Evolutionary conservation across 2,888 invertebrate species (phyloP).

Genomic region (Cephus pygmeus): DNA sequence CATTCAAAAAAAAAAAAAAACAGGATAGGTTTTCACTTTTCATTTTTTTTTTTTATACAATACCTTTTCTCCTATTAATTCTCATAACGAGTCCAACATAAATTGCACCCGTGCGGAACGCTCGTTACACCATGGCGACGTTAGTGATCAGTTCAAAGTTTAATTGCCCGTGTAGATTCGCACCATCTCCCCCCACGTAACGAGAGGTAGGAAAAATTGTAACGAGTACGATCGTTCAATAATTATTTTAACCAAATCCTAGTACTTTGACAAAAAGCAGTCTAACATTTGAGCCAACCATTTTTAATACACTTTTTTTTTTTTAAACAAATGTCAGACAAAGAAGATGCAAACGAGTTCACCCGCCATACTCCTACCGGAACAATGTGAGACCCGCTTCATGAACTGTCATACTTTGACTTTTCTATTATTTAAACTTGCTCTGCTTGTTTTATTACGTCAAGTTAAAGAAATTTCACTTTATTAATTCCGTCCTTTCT

Average conservation of each 20-base stretch:
- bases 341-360: neutral
- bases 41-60: too few relatives aligned
- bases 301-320: neutral
- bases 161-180: neutral
- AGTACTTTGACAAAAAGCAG: neutral
- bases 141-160: neutral
- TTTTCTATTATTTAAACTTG: too few relatives aligned
- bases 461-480: neutral
- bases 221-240: neutral
- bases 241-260: neutral
- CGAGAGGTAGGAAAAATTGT: neutral
- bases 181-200: neutral
- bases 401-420: too few relatives aligned
- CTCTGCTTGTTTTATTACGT: neutral
- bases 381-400: neutral
- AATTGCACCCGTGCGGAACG: neutral
- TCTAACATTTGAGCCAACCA: too few relatives aligned
- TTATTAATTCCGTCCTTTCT: neutral
- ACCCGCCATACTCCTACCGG: neutral
- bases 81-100: neutral
- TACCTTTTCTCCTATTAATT: neutral
- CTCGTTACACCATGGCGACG: neutral
- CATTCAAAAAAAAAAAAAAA: too few relatives aligned
- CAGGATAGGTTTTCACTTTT: neutral
- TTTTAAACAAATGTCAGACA: neutral